A percentile compares a stretch with the other conserved stretches of the same genome.
Conservation (phyloP, 2,113 vertebrate species). For the Hippocampus mohnikei region DNA sequence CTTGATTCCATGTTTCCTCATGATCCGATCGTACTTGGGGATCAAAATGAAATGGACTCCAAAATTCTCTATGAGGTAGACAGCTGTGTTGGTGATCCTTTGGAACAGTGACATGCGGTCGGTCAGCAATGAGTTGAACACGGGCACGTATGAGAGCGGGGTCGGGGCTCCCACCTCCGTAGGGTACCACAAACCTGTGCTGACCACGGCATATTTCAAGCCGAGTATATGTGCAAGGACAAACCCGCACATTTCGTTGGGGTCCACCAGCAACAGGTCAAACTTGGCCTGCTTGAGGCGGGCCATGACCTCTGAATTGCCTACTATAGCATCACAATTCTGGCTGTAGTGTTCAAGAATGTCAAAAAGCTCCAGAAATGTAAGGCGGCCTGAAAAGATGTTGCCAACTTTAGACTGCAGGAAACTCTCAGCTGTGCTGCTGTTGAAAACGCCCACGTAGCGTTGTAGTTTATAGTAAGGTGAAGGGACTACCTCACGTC, state of each 20-base stretch:
- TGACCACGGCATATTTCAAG: constrained; percentile 93
- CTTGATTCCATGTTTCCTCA: constrained; percentile 84
- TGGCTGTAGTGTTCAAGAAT: constrained; percentile 95
- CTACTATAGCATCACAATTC: constrained; percentile 93
- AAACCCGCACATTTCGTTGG: constrained; percentile 99
- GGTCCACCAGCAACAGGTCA: constrained; percentile 94
- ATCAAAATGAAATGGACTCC: constrained; percentile 90
- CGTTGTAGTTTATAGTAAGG: constrained; percentile 86
- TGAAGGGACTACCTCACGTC: constrained; percentile 83
- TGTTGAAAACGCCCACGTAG: constrained; percentile 97
- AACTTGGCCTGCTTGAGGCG: constrained; percentile 84
- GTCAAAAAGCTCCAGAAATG: constrained; percentile 91
- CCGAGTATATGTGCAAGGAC: constrained; percentile 91
- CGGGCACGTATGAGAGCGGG: constrained; percentile 91
- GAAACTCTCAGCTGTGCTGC: constrained; percentile 88
- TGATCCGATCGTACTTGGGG: constrained; percentile 94
- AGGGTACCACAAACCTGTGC: constrained; percentile 97
- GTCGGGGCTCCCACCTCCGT: constrained; percentile 94
- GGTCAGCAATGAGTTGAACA: constrained; percentile 96
- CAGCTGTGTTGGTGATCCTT: constrained; percentile 85
- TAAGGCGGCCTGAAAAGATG: constrained; percentile 94
- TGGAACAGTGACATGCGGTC: constrained; percentile 89
- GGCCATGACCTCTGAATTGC: constrained; percentile 79
- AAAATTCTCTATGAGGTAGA: constrained; percentile 90
- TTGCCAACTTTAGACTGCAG: constrained; percentile 95